These are phyloP conservation scores for Petrolisthes manimaculis DNA, from an alignment of 2,888 invertebrate genomes.

Conservation along the genomic window DNA sequence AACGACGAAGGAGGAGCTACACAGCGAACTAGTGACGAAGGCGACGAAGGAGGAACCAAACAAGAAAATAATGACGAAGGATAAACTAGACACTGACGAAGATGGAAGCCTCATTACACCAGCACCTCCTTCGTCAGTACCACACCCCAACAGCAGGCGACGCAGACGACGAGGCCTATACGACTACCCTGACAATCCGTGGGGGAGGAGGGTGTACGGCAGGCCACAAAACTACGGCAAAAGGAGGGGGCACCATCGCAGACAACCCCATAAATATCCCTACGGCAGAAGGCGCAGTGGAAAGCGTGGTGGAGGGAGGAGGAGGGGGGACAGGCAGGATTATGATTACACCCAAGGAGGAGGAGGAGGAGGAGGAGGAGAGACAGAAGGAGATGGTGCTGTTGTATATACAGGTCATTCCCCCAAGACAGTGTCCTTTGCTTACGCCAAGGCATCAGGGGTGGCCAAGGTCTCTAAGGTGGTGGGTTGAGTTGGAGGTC, in stretches of 20 bases:
- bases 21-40: no score
- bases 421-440: conserved; percentile 6
- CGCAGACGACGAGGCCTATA: not conserved
- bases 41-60: no score
- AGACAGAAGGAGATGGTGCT: not conserved
- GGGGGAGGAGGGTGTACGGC: not conserved
- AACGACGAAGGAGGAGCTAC: no score
- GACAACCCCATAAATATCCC: not conserved
- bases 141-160: not conserved
- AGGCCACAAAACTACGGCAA: not conserved
- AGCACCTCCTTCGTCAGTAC: not conserved
- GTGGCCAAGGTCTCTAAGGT: not conserved
- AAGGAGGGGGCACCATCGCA: not conserved
- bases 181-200: not conserved
- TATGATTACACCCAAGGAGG: not conserved
- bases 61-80: no score
- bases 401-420: not conserved
- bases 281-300: not conserved
- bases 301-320: not conserved
- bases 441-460: not conserved
- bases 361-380: not conserved
- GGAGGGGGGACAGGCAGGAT: not conserved
- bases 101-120: not conserved
- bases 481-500: not conserved
- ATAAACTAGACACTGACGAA: not conserved